Evolutionary conservation across 2,888 invertebrate genomes (phyloP), one percentile per base, ranked within the genome.

Genomic region (Eilema sororculum): DNA sequence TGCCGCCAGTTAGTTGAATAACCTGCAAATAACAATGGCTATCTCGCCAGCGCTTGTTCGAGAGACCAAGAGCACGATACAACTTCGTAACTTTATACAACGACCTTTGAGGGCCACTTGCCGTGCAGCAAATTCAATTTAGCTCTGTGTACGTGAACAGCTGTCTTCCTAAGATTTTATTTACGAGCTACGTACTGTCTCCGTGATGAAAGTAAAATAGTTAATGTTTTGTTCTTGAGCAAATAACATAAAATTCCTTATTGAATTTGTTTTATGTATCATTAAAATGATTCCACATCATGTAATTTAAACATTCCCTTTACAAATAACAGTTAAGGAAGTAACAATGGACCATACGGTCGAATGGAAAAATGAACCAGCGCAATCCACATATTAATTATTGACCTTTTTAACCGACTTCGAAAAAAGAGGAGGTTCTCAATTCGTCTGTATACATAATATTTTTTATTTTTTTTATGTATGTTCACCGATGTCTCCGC

Each of bases 101-200:
- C 65, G 67, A 61, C 52, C 69, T 74, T 84, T 78, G 84, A 88
- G 83, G 83, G 83, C 80, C 81, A 82, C 84, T 87, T 84, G 80
- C 78, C 76, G 79, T 81, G 79, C 82, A 83, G 82, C 73, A 86
- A 90, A 91, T 91, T 90, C 84, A 88, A 87, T 91, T 89, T 85
- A 86, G 81, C 82, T 79, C 68, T 71, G 72, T 74, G 75, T 80
- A 79, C 83, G 81, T 84, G 86, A 83, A 84, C 84, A 88, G 84
- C 84, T 82, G 80, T 78, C 84, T 84, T 85, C 86, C 84, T 80
- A 79, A 72, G 73, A 77, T 77, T 79, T 72, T 71, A 74, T 76
- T 68, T 75, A 70, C 37, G 25, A 58, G 37, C 20, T 25, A 37
- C 58, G 62, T 62, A 67, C 65, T 73, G 58, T 58, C 61, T 46